phyloP scores from a whole-genome alignment of 2,797 vertebrate genomes.

The Brotula barbata region DNA sequence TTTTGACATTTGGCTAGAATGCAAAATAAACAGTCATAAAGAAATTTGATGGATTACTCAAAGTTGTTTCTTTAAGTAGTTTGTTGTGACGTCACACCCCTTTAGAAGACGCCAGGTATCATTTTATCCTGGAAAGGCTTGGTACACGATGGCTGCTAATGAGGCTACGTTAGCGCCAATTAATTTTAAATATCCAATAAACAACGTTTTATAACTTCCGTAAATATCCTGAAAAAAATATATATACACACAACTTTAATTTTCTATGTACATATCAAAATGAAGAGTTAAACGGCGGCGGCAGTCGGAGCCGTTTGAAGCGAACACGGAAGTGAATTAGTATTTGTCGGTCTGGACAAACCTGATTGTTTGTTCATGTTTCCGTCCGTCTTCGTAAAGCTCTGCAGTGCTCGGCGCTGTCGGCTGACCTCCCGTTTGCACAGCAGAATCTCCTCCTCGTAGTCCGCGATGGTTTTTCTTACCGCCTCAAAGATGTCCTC shows the following conservation, averaged over 20 bases:
- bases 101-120: background rate
- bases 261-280: too few relatives aligned
- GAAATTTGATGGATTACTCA: too few relatives aligned
- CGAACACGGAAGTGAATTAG: too few relatives aligned
- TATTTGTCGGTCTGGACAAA: background rate
- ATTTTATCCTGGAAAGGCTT: background rate
- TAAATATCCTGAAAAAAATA: background rate
- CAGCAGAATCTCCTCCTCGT: constrained; percentile 66
- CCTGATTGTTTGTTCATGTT: constrained; percentile 12
- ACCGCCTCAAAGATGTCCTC: constrained; percentile 63
- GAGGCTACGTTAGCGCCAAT: background rate
- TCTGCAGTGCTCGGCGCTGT: constrained; percentile 33
- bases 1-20: too few relatives aligned
- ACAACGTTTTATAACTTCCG: too few relatives aligned
- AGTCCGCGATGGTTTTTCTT: constrained; percentile 49
- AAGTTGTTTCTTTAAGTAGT: background rate
- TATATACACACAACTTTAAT: too few relatives aligned
- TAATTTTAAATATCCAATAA: too few relatives aligned
- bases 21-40: too few relatives aligned
- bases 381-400: background rate
- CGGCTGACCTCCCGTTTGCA: constrained; percentile 55
- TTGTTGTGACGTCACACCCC: too few relatives aligned
- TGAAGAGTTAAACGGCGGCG: background rate
- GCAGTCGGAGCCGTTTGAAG: too few relatives aligned
- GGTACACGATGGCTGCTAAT: background rate